These are phyloP conservation scores for Malurus melanocephalus DNA, from an alignment of 2,113 vertebrate species.

Conservation along the genomic window DNA sequence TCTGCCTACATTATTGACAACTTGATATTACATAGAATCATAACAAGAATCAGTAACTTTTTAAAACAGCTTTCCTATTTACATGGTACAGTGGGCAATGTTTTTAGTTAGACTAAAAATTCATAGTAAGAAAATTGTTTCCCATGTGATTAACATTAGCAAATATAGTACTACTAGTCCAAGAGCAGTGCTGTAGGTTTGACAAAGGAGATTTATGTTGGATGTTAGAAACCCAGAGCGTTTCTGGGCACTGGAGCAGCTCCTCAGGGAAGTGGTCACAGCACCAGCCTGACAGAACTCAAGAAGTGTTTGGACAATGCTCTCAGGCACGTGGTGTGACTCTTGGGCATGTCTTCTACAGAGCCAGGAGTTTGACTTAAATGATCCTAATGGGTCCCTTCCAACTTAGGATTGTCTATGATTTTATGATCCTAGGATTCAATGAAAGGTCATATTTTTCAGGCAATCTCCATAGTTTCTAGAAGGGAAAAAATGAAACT, in stretches of 20 bases:
- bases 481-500: not conserved
- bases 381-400: not conserved
- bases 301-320: not conserved
- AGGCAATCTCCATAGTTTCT: not conserved
- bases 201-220: not conserved
- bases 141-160: not conserved
- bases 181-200: not conserved
- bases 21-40: slow-evolving; percentile 32
- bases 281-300: not conserved
- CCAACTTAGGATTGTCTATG: not conserved
- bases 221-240: not conserved
- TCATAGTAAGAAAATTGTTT: not conserved
- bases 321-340: not conserved
- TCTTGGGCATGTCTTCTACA: not conserved
- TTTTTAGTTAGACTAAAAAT: not conserved
- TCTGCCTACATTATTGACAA: slow-evolving; percentile 51
- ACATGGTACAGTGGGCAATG: not conserved
- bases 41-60: slow-evolving; percentile 39
- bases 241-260: not conserved
- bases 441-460: not conserved
- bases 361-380: not conserved
- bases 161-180: not conserved
- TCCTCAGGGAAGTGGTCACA: not conserved
- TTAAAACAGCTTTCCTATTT: not conserved
- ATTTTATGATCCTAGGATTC: not conserved